Evolutionary conservation across 2,113 vertebrate genomes (phyloP), one percentile per base, ranked within the genome.

Genomic region (Etheostoma cragini): DNA sequence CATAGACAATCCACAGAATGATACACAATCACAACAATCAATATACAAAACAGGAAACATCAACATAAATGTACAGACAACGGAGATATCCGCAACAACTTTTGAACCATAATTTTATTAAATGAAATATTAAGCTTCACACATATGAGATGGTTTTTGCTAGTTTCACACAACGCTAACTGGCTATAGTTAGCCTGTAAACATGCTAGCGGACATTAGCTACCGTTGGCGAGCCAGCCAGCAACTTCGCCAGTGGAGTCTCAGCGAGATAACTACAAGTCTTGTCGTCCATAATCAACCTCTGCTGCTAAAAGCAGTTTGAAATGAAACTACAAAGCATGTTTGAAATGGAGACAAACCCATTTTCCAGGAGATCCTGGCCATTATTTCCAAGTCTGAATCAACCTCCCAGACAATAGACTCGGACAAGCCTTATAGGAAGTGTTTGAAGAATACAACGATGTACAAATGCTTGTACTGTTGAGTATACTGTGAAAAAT

Each of bases 261-360:
- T 87, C 42, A 50, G 66, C 46, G 45, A 77, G 88, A 76, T 67
- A 79, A 79, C 56, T 63, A 21, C 67, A 46, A 15, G 60, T 72
- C 67, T 45, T 78, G 79, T 79, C 73, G 71, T 80, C 53, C 54
- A 69, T 22, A 84, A 64, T 47, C 70, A 71, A 14, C 76, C 11
- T 33, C 52, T 67, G 68, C 72, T 49, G 67, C 68, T 8, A 8
- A 60, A 42, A 72, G 24, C 65, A 19, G 45, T 26, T 26, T 26
- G 26, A 26, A 26, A 26, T 24, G 58, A 1, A 6, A 24, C 49
- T 16, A 74, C 62, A 72, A 68, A 26, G 79, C 30, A 92, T 92
- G 91, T 92, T 89, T 82, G 96, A 97, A 94, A 97, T 97, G 96
- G 98, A 99, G 96, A 98, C 97, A 30, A 97, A 30, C 30, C 3